Base-by-base conservation (phyloP, 2,113 vertebrate genomes). In the Tupaia chinensis region DNA sequence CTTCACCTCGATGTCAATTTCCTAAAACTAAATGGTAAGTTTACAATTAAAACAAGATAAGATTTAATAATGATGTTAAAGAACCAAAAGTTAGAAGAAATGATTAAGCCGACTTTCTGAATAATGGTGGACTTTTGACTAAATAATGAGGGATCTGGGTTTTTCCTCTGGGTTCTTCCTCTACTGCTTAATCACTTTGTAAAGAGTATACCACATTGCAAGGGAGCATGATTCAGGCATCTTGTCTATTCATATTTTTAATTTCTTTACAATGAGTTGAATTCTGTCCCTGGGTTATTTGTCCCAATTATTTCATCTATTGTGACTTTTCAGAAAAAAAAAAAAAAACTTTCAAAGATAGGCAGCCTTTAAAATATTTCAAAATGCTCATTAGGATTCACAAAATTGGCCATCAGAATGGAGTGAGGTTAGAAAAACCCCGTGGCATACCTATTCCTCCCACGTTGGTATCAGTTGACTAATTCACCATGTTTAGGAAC, bases 191-290 rank as follows among this genome's bases (percentile, higher is more conserved):
- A 44, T 9, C 23, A 20, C 4, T 72, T 93, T 65, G 63, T 63
- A 70, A 27, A 54, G 54, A 82, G 13, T 13, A 56, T 2, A 79
- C 10, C 32, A 60, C 10, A 34, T 27, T 74, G 13, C 32, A 80
- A 90, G 29, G 58, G 61, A 61, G 32, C 29, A 74, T 14, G 68
- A 13, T n/a, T 66, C 70, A 68, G 58, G 25, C 15, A 84, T n/a
- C 8, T 74, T 56, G 58, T 61, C 44, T 80, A 53, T 65, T 81
- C 91, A 81, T 81, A 87, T 82, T 91, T 87, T 79, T 78, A 87
- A 94, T 78, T 78, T 73, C 9, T 69, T 90, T 54, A 65, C 22
- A 15, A 9, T 79, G 29, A 84, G 61, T 17, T 92, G 73, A 92
- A 91, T 23, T 94, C 3, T 73, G 6, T 66, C 44, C 82, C 13